Base-by-base conservation (phyloP, 1,140 invertebrate species). In the Trachelipus rathkii region DNA sequence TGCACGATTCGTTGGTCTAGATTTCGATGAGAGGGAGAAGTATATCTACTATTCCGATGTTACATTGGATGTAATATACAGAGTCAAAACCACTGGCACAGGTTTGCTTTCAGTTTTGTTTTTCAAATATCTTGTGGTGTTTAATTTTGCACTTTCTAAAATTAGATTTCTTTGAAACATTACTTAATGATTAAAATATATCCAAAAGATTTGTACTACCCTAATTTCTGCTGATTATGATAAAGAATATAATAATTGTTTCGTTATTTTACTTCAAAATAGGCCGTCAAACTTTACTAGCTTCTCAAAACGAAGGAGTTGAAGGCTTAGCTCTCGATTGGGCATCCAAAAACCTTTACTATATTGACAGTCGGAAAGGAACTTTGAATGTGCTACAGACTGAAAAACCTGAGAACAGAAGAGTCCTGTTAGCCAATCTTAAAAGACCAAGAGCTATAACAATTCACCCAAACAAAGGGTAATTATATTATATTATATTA, bases 41-140 rank as follows among this genome's bases (percentile, higher is more conserved):
- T 93, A 94, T 82, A 96, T 98, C 75, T 98, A 97, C 83, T 98
- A 96, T 86, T 97, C 95, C 0, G 96, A 98, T 84, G 96, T 98
- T 0, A 88, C 96, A n/a, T 92, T 97, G 85, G 94, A 97, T 84
- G 95, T 97, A 0, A 98, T 98, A 80, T 97, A 97, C 84, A 88
- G 95, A 69, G 91, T 96, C 0, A 92, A 94, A 81, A 88, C 91
- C 77, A 95, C 95, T 84, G 95, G 95, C 75, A 94, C 93, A 0
- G 91, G 89, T 87, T 33, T 33, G 33, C 6, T n/a, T n/a, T n/a
- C n/a, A n/a, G n/a, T n/a, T n/a, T n/a, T n/a, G n/a, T n/a, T n/a
- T 33, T 33, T 33, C 2, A 33, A 33, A 33, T 33, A 33, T 33
- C 33, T 33, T 33, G 33, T 33, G 33, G 33, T 33, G n/a, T n/a